phyloP scores from a whole-genome alignment of 2,888 invertebrate species.

The Agrotis exclamationis region DNA sequence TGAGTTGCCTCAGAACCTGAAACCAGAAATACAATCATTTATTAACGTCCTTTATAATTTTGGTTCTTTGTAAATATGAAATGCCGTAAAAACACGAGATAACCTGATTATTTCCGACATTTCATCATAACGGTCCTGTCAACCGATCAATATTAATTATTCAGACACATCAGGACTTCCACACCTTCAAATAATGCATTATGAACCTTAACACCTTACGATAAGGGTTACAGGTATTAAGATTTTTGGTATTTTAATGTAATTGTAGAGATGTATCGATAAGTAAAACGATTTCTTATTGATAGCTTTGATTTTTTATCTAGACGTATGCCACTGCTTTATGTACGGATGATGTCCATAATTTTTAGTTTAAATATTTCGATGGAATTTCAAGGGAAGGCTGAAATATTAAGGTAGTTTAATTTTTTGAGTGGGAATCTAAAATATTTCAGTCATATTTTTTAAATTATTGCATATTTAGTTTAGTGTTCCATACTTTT shows the following conservation, averaged over 20 bases:
- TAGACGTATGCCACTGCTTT: conserved; percentile 48
- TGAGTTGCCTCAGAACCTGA: conserved; percentile 16
- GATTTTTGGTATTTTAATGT: conserved; percentile 34
- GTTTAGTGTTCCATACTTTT: too few relatives aligned
- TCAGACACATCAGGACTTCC: conserved; percentile 46
- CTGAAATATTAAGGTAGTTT: background rate
- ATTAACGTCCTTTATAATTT: conserved; percentile 2
- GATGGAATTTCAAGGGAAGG: conserved; percentile 16
- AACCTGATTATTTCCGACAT: conserved; percentile 63
- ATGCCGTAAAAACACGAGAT: conserved; percentile 22
- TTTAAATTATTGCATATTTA: background rate
- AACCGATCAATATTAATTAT: conserved; percentile 77
- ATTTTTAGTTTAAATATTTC: conserved; percentile 50
- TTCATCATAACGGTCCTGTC: conserved; percentile 71
- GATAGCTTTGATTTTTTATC: conserved; percentile 68
- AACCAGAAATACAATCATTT: conserved; percentile 1
- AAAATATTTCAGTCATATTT: background rate
- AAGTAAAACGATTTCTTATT: conserved; percentile 68
- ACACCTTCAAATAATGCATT: conserved; percentile 27
- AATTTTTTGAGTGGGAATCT: background rate
- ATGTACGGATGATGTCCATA: conserved; percentile 47
- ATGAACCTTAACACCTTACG: conserved; percentile 5
- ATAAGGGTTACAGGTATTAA: background rate
- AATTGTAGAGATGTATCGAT: conserved; percentile 62
- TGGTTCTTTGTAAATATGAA: conserved; percentile 17